A percentile compares a stretch with the other conserved stretches of the same genome.
Evolutionary conservation across 2,113 vertebrate species (phyloP).

Genomic region (Marmota monax): DNA sequence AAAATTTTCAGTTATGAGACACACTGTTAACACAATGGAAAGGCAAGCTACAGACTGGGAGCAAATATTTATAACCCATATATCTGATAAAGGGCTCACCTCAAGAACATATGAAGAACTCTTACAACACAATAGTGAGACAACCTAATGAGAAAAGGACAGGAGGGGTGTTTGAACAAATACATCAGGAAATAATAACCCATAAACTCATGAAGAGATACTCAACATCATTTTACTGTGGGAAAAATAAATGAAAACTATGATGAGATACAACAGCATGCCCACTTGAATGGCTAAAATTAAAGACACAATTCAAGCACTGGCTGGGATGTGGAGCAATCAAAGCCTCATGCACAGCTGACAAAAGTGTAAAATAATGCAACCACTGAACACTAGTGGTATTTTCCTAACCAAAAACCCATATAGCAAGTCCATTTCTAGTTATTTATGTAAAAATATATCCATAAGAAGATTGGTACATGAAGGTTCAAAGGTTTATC

Average conservation of each 20-base stretch:
- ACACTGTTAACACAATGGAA: background rate
- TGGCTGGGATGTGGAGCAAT: background rate
- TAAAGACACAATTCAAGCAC: background rate
- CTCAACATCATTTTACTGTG: background rate
- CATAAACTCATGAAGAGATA: background rate
- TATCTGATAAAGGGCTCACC: background rate
- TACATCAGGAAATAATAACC: background rate
- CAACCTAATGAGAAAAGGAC: background rate
- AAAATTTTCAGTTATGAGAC: slow-evolving; percentile 40
- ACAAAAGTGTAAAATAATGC: background rate
- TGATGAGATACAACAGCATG: background rate
- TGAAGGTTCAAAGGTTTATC: background rate
- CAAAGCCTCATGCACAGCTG: background rate
- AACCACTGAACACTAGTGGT: background rate
- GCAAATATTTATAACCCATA: background rate
- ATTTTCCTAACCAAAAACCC: background rate
- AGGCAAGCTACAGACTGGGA: background rate
- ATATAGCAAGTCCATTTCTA: background rate
- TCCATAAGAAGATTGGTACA: background rate
- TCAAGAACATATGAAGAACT: slow-evolving; percentile 13
- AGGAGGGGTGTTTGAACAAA: background rate
- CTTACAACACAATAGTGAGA: background rate
- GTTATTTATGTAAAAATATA: background rate
- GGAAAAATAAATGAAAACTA: slow-evolving; percentile 16
- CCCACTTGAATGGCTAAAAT: background rate